These are phyloP conservation scores for Cryptus armator DNA, from an alignment of 2,888 invertebrate genomes.

Conservation along the genomic window DNA sequence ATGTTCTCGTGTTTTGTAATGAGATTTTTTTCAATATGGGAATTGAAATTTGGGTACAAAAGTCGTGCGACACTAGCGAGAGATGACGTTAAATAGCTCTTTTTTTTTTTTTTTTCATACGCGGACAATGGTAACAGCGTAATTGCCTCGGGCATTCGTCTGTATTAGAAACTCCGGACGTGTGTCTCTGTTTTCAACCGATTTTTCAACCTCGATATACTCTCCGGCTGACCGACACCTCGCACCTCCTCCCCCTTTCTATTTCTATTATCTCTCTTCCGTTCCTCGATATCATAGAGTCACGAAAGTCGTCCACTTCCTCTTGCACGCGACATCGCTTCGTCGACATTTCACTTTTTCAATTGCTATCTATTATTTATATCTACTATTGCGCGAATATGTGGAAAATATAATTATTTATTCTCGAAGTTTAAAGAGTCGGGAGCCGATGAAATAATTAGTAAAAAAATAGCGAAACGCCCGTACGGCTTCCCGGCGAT, in stretches of 20 bases:
- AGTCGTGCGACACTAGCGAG: slow-evolving; percentile 25
- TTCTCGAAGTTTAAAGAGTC: too few relatives aligned
- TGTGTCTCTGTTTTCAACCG: slow-evolving; percentile 1
- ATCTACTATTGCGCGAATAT: background rate
- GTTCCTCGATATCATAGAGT: slow-evolving; percentile 17
- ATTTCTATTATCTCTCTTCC: background rate
- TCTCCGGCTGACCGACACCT: background rate
- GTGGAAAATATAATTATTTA: background rate
- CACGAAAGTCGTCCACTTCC: slow-evolving; percentile 7
- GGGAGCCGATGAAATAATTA: too few relatives aligned
- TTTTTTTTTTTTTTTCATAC: background rate
- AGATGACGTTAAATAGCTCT: slow-evolving; percentile 12
- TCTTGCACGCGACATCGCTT: slow-evolving; percentile 27
- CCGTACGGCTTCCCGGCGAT: too few relatives aligned
- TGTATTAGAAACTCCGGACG: background rate
- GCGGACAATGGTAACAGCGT: background rate
- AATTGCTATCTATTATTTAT: background rate
- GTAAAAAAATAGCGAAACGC: too few relatives aligned
- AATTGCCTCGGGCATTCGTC: slow-evolving; percentile 2
- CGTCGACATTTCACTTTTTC: slow-evolving; percentile 15
- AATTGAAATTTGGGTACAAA: slow-evolving; percentile 7
- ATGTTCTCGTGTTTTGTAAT: background rate
- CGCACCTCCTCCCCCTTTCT: background rate
- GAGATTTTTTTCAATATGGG: background rate
- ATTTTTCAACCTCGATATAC: slow-evolving; percentile 15